Percentiles rank a stretch among this genome's conserved stretches.
Conservation (phyloP, 2,797 vertebrate genomes). For the Thaleichthys pacificus region DNA sequence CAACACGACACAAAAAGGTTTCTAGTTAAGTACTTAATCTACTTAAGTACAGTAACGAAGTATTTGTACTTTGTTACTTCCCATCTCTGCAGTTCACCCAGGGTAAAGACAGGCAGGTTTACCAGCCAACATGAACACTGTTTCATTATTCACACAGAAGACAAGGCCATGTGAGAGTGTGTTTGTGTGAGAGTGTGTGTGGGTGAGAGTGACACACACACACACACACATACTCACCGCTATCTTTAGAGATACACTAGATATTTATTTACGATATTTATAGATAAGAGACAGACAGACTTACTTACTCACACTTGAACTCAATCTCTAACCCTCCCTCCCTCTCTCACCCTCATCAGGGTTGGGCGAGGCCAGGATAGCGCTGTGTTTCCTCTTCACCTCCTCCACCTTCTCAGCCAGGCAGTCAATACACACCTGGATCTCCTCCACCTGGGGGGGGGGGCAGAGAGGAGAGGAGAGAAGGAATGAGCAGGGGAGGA, state of each 20-base stretch:
- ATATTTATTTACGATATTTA: no score
- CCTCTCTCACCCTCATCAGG: slow-evolving; percentile 75
- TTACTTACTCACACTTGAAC: background rate
- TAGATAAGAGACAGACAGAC: no score
- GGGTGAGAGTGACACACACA: background rate
- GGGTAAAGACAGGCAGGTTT: no score
- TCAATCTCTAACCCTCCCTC: background rate
- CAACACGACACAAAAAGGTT: no score
- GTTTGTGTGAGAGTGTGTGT: background rate
- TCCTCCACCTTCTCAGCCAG: slow-evolving; percentile 94
- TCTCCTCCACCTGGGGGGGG: slow-evolving; percentile 88
- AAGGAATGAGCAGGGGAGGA: background rate
- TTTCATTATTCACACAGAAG: background rate
- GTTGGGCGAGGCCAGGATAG: slow-evolving; percentile 92
- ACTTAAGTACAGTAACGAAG: no score
- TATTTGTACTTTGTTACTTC: no score
- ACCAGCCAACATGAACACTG: no score
- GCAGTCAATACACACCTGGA: slow-evolving; percentile 90
- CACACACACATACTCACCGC: background rate
- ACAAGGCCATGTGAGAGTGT: no score
- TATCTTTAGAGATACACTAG: no score
- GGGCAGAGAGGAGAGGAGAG: background rate
- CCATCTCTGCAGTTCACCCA: no score
- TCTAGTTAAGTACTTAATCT: no score
- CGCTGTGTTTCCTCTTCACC: slow-evolving; percentile 94